Evolutionary conservation across 2,113 vertebrate genomes (phyloP).

Genomic region (Glaucomys volans): DNA sequence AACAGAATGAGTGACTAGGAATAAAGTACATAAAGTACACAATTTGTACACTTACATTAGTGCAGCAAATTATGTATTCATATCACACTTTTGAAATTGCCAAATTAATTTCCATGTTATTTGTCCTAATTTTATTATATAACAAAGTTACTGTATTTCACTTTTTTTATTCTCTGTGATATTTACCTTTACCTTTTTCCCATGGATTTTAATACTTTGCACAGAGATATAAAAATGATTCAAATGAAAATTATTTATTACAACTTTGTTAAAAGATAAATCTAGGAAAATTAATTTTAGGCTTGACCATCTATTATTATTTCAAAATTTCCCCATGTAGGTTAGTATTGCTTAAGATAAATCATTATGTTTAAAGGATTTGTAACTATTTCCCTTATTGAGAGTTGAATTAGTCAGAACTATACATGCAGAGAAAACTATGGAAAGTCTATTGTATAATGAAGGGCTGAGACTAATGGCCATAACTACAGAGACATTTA

Average conservation of each 20-base stretch:
- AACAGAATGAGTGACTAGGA: background rate
- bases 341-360: conserved; percentile 4
- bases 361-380: background rate
- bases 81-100: background rate
- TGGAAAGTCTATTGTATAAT: background rate
- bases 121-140: background rate
- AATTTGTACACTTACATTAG: background rate
- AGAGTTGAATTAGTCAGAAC: conserved; percentile 32
- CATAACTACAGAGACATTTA: conserved; percentile 17
- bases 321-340: background rate
- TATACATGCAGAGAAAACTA: background rate
- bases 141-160: background rate
- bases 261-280: background rate
- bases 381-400: background rate
- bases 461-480: background rate
- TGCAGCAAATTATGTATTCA: background rate
- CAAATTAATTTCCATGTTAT: background rate
- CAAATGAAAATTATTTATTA: background rate
- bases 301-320: background rate
- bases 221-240: background rate
- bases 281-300: conserved; percentile 15
- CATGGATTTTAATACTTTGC: background rate
- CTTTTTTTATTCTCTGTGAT: background rate
- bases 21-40: background rate
- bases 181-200: background rate